These are phyloP conservation scores for Apamea anceps DNA, from an alignment of 2,888 invertebrate genomes.

Conservation along the genomic window DNA sequence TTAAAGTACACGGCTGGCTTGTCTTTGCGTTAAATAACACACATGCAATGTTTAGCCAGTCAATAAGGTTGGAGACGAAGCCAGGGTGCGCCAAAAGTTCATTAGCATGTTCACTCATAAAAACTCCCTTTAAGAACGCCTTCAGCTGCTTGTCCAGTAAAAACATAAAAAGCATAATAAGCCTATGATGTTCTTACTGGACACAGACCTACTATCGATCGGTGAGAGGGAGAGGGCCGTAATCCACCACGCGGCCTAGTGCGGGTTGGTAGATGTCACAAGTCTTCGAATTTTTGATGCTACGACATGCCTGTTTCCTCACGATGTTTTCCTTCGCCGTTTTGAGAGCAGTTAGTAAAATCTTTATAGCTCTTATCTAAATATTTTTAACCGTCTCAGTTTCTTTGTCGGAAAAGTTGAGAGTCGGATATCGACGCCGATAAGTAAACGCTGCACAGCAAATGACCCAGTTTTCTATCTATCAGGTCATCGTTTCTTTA, in stretches of 20 bases:
- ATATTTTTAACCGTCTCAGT: background rate
- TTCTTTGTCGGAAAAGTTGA: conserved; percentile 13
- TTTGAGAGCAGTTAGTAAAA: background rate
- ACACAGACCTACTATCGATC: too few relatives aligned
- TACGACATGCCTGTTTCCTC: too few relatives aligned
- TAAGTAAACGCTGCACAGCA: conserved; percentile 16
- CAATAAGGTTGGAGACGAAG: background rate
- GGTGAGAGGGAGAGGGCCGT: too few relatives aligned
- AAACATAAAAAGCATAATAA: too few relatives aligned
- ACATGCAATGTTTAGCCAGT: background rate
- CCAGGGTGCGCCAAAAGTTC: background rate
- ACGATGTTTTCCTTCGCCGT: too few relatives aligned
- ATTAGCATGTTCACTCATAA: background rate
- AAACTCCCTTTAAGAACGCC: background rate
- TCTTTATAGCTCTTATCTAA: background rate
- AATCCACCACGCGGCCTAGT: too few relatives aligned
- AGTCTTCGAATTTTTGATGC: too few relatives aligned
- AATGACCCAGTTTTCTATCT: conserved; percentile 26
- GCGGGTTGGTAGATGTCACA: too few relatives aligned
- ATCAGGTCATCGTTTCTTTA: conserved; percentile 14
- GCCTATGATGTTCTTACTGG: too few relatives aligned
- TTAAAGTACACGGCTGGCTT: background rate
- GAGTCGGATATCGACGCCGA: conserved; percentile 28
- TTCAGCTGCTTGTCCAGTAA: background rate
- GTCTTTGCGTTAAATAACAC: too few relatives aligned